Conservation (phyloP, 2,113 vertebrate genomes). For the Nycticryphes semicollaris region DNA sequence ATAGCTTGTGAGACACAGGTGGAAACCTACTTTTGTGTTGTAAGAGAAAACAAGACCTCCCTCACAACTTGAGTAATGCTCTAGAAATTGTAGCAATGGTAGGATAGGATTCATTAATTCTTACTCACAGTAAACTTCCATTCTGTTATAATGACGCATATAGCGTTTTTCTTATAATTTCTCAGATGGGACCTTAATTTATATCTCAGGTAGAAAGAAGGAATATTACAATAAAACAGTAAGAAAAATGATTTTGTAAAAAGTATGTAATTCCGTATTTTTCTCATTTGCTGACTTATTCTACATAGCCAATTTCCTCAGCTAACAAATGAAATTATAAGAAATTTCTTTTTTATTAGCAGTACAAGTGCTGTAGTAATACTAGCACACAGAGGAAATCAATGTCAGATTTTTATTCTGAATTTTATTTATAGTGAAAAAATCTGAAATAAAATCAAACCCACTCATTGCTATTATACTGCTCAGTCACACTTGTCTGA, state of each 20-base stretch:
- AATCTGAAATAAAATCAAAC: not conserved
- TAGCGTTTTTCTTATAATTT: not conserved
- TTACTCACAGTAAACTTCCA: not conserved
- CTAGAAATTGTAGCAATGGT: not conserved
- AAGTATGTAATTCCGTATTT: not conserved
- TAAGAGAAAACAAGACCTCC: constrained; percentile 7
- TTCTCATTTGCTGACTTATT: not conserved
- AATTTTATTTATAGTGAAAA: not conserved
- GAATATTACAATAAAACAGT: not conserved
- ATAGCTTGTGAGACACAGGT: constrained; percentile 36
- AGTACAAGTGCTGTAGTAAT: not conserved
- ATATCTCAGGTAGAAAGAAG: not conserved
- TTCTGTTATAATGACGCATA: not conserved
- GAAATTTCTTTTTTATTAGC: not conserved
- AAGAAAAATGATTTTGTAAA: not conserved
- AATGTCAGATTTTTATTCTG: not conserved
- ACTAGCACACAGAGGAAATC: not conserved
- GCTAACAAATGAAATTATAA: not conserved
- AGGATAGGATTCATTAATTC: not conserved
- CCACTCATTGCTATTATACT: not conserved
- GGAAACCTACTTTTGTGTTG: constrained; percentile 41
- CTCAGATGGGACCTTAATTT: not conserved
- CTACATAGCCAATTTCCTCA: not conserved
- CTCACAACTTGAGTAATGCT: constrained; percentile 17
- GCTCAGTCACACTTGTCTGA: not conserved